phyloP scores from a whole-genome alignment of 1,140 invertebrate species.

The Ruditapes philippinarum region DNA sequence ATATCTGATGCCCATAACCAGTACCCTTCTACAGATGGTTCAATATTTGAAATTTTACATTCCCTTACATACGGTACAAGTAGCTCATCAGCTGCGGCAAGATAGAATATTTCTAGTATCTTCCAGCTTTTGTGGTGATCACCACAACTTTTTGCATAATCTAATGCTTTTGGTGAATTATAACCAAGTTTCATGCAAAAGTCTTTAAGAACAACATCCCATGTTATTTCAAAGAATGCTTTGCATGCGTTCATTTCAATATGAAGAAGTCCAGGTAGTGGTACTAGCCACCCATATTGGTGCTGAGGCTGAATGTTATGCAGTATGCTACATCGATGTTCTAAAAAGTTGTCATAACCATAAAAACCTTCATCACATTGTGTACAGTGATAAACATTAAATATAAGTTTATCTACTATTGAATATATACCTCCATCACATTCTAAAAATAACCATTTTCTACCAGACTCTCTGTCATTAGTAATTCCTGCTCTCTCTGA shows the following conservation, averaged over 20 bases:
- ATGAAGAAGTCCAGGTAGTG: conserved; percentile 47
- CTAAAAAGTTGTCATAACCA: conserved; percentile 30
- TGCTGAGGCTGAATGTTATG: not conserved
- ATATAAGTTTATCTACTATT: conserved; percentile 58
- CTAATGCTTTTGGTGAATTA: conserved; percentile 44
- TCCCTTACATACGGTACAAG: not conserved
- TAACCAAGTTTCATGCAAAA: conserved; percentile 38
- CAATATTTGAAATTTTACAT: not conserved
- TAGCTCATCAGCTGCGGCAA: conserved; percentile 7
- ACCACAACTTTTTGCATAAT: conserved; percentile 52
- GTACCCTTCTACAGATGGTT: conserved; percentile 9
- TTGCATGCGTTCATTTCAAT: conserved; percentile 66
- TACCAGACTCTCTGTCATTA: not conserved
- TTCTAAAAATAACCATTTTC: conserved; percentile 58
- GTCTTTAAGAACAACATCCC: conserved; percentile 61
- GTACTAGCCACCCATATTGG: conserved; percentile 53
- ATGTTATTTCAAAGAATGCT: conserved; percentile 54
- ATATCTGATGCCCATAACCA: conserved; percentile 30
- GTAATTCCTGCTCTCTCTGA: conserved; percentile 13
- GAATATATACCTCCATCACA: conserved; percentile 63
- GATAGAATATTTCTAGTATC: conserved; percentile 48
- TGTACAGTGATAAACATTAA: conserved; percentile 51
- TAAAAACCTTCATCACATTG: conserved; percentile 33
- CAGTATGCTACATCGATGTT: conserved; percentile 40
- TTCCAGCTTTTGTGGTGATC: conserved; percentile 46